Base-by-base conservation (phyloP, 2,888 invertebrate genomes). In the Athalia rosae region DNA sequence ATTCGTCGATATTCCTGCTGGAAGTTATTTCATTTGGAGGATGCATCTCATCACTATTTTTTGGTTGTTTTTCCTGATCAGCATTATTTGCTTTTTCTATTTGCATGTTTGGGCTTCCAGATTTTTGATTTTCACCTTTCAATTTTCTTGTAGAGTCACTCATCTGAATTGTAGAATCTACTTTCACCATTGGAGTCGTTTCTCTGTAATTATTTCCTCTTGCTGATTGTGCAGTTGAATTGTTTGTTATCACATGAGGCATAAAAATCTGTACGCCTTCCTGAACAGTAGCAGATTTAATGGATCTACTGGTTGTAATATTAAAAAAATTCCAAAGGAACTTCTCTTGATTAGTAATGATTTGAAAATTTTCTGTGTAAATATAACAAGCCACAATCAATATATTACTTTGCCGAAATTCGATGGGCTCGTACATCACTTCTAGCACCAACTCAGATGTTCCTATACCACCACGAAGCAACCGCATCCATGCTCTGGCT, bases 371-470 rank as follows among this genome's bases (percentile, higher is more conserved):
- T 8, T 13, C 58, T 11, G 41, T 62, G 41, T 48, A 43, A 15
- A 61, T 48, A 62, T 74, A 4, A 58, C 74, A 74, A 61, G 50
- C 48, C 11, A 50, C n/a, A 41, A 48, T 48, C 61, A 74, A 11
- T 3, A 13, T 61, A 61, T 48, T 47, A 3, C 50, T 58, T 15
- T 58, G 43, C 15, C n/a, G 43, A 6, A 58, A 71, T 58, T n/a
- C 7, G 9, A 58, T 43, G 4, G 71, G 71, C 58, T 8, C 4
- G 13, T 71, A 45, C 11, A 43, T 4, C 5, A 58, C 58, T 3
- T 56, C 45, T 9, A 58, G 13, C 5, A 56, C 58, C 5, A 74
- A 13, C 11, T 50, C 62, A 4, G 50, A 28, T 28, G 48, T 48
- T 61, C 67, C 67, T 9, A 59, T 1, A 58, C 67, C 76, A 15